These are phyloP conservation scores for Drosophila ohnishii DNA, from an alignment of 1,140 invertebrate species.

Conservation along the genomic window DNA sequence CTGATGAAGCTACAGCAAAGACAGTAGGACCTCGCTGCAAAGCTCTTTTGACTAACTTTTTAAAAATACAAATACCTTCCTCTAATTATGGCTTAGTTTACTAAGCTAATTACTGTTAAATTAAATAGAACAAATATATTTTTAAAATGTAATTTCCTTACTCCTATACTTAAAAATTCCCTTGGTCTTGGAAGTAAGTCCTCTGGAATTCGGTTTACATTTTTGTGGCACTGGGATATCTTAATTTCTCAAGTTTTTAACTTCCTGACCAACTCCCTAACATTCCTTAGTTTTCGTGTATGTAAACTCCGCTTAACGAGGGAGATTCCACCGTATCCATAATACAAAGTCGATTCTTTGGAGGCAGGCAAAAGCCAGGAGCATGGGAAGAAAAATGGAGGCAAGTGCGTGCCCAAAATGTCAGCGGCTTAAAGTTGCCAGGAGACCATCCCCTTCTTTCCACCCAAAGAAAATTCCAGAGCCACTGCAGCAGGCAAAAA, in stretches of 20 bases:
- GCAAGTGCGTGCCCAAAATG: conserved; percentile 75
- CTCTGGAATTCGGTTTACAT: not conserved
- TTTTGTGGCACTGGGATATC: not conserved
- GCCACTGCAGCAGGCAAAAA: conserved; percentile 53
- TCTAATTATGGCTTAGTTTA: not conserved
- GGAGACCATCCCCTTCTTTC: too few relatives aligned
- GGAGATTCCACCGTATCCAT: conserved; percentile 14
- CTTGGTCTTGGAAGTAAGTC: not conserved
- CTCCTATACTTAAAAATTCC: not conserved
- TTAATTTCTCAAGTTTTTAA: not conserved
- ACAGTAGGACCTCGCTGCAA: conserved; percentile 3
- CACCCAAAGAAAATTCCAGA: conserved; percentile 1
- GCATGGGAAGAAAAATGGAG: conserved; percentile 23
- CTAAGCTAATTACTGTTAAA: not conserved
- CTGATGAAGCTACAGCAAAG: not conserved
- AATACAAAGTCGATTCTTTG: conserved; percentile 18
- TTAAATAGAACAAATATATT: not conserved
- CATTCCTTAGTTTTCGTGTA: not conserved
- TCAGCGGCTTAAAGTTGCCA: conserved; percentile 73
- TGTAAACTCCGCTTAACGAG: not conserved
- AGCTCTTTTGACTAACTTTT: too few relatives aligned
- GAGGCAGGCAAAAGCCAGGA: not conserved
- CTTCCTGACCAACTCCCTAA: not conserved
- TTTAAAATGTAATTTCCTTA: too few relatives aligned
- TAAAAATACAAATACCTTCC: not conserved